These are phyloP conservation scores for Thamnophis sirtalis DNA, from an alignment of 2,113 vertebrate genomes.

Conservation along the genomic window DNA sequence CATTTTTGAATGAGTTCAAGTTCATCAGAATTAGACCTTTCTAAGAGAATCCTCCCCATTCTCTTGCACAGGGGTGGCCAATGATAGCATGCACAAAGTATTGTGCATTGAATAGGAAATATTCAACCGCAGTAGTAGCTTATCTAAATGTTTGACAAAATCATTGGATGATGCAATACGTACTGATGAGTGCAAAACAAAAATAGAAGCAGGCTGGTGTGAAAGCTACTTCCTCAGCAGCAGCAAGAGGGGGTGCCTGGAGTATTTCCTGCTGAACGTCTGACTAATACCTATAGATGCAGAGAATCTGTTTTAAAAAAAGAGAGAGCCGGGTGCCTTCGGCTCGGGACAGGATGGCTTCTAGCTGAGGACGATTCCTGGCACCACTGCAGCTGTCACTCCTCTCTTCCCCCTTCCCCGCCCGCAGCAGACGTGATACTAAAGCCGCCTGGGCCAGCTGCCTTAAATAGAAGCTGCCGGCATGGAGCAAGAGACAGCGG, in stretches of 20 bases:
- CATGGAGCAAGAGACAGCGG: constrained; percentile 9
- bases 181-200: background rate
- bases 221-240: background rate
- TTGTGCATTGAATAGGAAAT: background rate
- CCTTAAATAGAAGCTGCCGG: constrained; percentile 8
- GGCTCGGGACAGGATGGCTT: background rate
- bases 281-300: background rate
- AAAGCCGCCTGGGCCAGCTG: constrained; percentile 43
- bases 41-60: background rate
- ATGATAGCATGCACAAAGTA: background rate
- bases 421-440: constrained; percentile 33
- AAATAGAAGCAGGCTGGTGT: background rate
- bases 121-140: background rate
- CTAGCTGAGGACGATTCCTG: background rate
- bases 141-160: background rate
- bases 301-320: background rate
- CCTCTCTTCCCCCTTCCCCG: constrained; percentile 19
- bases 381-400: background rate
- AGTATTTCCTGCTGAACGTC: background rate
- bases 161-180: background rate
- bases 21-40: background rate
- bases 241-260: background rate
- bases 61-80: background rate
- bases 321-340: background rate
- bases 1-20: background rate